phyloP scores from a whole-genome alignment of 2,113 vertebrate species.

The Agapornis roseicollis region DNA sequence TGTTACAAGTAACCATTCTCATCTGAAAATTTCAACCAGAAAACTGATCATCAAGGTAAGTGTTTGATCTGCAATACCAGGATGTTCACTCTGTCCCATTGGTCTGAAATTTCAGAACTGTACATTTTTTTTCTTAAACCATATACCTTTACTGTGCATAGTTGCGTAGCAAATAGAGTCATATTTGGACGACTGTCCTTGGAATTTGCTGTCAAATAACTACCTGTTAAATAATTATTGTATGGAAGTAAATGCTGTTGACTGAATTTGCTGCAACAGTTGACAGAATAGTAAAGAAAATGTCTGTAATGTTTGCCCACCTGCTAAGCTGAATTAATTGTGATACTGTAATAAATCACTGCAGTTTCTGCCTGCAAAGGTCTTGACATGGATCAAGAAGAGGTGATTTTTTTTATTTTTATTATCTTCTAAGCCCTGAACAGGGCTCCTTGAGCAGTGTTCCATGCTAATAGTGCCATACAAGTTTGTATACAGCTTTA shows the following conservation, averaged over 20 bases:
- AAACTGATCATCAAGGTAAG: constrained; percentile 89
- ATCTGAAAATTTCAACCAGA: constrained; percentile 83
- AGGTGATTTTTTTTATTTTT: background rate
- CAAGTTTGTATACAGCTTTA: background rate
- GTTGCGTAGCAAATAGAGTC: background rate
- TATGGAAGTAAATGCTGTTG: background rate
- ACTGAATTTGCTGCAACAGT: background rate
- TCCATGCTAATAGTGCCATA: background rate
- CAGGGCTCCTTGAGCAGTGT: background rate
- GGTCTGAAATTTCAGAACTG: background rate
- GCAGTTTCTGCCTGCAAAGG: background rate
- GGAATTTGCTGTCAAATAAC: background rate
- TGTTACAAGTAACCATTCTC: constrained; percentile 77
- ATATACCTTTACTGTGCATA: background rate
- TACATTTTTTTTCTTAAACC: background rate
- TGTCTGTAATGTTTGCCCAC: background rate
- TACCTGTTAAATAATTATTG: background rate
- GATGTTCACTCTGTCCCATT: background rate
- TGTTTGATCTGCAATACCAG: background rate
- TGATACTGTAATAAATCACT: background rate
- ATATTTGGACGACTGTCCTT: background rate
- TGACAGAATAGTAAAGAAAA: background rate
- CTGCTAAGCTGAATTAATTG: background rate
- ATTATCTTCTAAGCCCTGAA: background rate
- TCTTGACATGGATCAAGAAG: background rate